Evolutionary conservation across 2,113 vertebrate genomes (phyloP).

Genomic region (Boleophthalmus pectinirostris): DNA sequence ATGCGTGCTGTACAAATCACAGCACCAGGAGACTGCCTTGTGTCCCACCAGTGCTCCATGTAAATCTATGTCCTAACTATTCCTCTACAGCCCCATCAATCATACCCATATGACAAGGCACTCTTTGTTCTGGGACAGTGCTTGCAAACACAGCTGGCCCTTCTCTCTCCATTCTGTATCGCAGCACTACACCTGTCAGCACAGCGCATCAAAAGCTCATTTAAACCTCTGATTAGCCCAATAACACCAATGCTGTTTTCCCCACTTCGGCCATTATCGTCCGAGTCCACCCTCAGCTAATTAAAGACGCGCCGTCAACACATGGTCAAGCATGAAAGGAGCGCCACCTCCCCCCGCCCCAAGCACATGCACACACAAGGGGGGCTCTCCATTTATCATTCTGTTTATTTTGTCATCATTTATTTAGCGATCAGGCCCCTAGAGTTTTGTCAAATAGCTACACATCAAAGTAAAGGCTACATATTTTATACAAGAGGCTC

Average conservation of each 20-base stretch:
- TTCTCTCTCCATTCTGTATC: slow-evolving; percentile 56
- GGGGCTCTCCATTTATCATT: slow-evolving; percentile 54
- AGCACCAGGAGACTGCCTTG: slow-evolving; percentile 30
- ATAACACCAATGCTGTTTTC: slow-evolving; percentile 65
- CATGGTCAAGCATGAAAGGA: slow-evolving; percentile 63
- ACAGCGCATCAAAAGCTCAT: slow-evolving; percentile 73
- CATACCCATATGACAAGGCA: slow-evolving; percentile 72
- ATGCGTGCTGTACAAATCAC: slow-evolving; percentile 60
- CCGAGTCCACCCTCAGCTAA: slow-evolving; percentile 59
- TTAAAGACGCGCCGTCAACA: slow-evolving; percentile 68
- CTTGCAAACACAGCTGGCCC: slow-evolving; percentile 79
- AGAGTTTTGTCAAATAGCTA: slow-evolving; percentile 29
- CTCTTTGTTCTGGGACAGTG: slow-evolving; percentile 72
- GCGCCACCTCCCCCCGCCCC: slow-evolving; percentile 10
- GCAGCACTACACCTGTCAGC: slow-evolving; percentile 76
- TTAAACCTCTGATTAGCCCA: slow-evolving; percentile 71
- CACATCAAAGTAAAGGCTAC: slow-evolving; percentile 19
- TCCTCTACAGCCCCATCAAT: slow-evolving; percentile 74
- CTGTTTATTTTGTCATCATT: slow-evolving; percentile 57
- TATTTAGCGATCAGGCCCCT: slow-evolving; percentile 46
- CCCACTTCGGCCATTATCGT: slow-evolving; percentile 53
- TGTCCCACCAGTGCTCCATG: slow-evolving; percentile 64
- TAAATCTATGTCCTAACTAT: slow-evolving; percentile 79
- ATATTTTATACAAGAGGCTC: slow-evolving; percentile 27
- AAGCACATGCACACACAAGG: slow-evolving; percentile 10